A percentile compares a stretch with the other conserved stretches of the same genome.
These are phyloP conservation scores for Diuraphis noxia DNA, from an alignment of 1,140 invertebrate species.

Conservation along the genomic window DNA sequence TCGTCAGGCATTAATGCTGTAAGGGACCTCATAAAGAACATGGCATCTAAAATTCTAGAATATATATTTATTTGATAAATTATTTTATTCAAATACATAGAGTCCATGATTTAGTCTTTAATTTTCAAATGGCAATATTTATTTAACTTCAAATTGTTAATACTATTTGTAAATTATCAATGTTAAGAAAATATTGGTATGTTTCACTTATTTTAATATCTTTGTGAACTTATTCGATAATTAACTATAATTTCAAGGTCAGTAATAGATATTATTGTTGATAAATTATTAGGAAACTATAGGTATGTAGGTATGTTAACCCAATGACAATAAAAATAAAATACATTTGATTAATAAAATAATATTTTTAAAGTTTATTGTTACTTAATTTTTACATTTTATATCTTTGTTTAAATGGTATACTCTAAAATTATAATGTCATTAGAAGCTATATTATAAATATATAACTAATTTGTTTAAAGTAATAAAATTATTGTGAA, in stretches of 20 bases:
- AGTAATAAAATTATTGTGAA: constrained; percentile 13
- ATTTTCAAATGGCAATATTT: neutral
- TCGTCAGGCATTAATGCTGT: too few relatives aligned
- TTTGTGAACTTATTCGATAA: too few relatives aligned
- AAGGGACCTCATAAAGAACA: too few relatives aligned
- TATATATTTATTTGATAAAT: neutral
- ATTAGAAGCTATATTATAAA: constrained; percentile 26
- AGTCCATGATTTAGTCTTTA: neutral
- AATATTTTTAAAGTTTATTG: constrained; percentile 41
- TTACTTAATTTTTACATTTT: constrained; percentile 23
- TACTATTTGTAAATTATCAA: neutral
- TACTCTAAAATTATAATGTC: neutral
- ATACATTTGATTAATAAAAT: constrained; percentile 29
- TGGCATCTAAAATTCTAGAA: neutral
- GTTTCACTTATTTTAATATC: neutral
- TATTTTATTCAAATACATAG: neutral
- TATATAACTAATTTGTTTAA: neutral
- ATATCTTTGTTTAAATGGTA: neutral
- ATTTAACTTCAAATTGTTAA: neutral
- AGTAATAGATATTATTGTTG: neutral
- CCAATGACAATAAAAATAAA: constrained; percentile 10
- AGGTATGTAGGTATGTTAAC: neutral
- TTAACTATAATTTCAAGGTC: neutral
- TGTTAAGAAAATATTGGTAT: neutral
- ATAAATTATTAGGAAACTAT: neutral